Percentiles rank a stretch among this genome's conserved stretches.
Evolutionary conservation across 1,140 invertebrate species (phyloP).

Genomic region (Formica exsecta): DNA sequence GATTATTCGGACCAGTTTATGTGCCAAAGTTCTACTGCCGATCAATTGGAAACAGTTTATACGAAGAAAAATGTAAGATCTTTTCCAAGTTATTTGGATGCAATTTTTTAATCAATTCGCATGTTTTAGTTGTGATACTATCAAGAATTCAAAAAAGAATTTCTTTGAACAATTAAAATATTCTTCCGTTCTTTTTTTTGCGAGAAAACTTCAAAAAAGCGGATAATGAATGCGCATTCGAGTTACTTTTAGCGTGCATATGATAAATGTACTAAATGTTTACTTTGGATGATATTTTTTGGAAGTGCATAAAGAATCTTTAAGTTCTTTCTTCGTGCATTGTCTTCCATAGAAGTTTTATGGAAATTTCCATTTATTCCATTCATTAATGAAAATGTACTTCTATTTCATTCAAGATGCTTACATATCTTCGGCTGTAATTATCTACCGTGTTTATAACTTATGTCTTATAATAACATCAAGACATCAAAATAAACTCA

Average conservation of each 20-base stretch:
- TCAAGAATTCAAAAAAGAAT: neutral
- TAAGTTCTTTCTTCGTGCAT: neutral
- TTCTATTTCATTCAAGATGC: neutral
- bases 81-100: neutral
- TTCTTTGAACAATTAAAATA: neutral
- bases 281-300: neutral
- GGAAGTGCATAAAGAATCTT: neutral
- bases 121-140: neutral
- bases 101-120: neutral
- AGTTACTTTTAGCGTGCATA: neutral
- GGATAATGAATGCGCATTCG: neutral
- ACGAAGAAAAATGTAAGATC: neutral
- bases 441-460: neutral
- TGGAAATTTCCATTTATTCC: neutral
- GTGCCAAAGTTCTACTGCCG: neutral
- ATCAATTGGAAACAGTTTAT: conserved; percentile 15
- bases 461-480: neutral
- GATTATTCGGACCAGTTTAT: conserved; percentile 11
- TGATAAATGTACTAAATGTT: neutral
- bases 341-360: neutral
- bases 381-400: neutral
- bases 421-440: neutral
- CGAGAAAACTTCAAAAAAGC: neutral
- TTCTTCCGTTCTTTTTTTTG: neutral
- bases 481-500: neutral